phyloP scores from a whole-genome alignment of 2,888 invertebrate genomes.

The Heteropelma amictum region DNA sequence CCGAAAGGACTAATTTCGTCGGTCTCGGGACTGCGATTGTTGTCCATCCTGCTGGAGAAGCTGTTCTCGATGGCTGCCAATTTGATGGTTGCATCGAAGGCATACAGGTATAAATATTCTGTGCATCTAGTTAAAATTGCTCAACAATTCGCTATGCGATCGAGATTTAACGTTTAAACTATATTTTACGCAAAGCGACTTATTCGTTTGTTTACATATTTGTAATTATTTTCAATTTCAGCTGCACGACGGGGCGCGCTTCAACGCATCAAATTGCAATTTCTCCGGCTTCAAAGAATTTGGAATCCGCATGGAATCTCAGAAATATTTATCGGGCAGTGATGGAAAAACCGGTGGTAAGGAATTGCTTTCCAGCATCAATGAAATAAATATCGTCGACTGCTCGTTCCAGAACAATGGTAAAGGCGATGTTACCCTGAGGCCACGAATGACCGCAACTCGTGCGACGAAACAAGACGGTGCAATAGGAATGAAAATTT shows the following conservation, averaged over 20 bases:
- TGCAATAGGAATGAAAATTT: constrained; percentile 60
- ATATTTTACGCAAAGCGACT: background rate
- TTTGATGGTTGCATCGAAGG: constrained; percentile 74
- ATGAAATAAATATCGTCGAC: constrained; percentile 66
- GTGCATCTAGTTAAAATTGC: background rate
- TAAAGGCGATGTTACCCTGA: constrained; percentile 69
- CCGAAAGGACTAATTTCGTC: constrained; percentile 79
- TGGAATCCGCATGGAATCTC: constrained; percentile 79
- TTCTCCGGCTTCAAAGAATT: constrained; percentile 78
- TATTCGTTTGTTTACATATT: background rate
- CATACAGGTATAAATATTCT: constrained; percentile 66
- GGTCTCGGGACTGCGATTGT: constrained; percentile 80
- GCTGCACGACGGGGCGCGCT: constrained; percentile 77
- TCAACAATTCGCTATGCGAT: too few relatives aligned
- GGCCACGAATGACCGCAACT: constrained; percentile 57
- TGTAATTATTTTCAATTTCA: constrained; percentile 63
- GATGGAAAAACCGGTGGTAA: constrained; percentile 65
- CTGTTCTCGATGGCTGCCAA: constrained; percentile 72
- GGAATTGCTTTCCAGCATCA: constrained; percentile 64
- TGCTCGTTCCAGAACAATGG: constrained; percentile 71
- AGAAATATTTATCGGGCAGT: constrained; percentile 65
- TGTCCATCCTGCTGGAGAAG: constrained; percentile 69
- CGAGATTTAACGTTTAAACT: too few relatives aligned
- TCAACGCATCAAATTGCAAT: constrained; percentile 72
- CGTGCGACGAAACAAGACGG: constrained; percentile 61